Percentiles rank a stretch among this genome's conserved stretches.
Conservation (phyloP, 2,797 vertebrate genomes). For the Pelochelys cantorii region DNA sequence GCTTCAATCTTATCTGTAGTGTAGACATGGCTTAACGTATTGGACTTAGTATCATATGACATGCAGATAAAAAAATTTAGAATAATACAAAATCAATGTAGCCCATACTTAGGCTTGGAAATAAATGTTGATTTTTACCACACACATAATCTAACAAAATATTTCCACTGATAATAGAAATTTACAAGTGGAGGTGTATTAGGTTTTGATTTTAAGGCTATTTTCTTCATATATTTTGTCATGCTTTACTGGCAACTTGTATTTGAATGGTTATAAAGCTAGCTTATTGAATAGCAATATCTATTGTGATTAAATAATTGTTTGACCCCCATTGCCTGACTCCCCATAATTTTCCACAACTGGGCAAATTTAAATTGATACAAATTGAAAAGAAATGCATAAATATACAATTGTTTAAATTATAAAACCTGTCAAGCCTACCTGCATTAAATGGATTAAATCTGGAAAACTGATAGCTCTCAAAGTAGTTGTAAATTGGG, state of each 20-base stretch:
- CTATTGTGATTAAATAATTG: neutral
- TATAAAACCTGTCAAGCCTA: neutral
- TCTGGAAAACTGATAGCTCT: neutral
- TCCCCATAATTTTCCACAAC: neutral
- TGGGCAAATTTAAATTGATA: neutral
- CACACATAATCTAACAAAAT: neutral
- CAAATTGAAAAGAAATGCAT: neutral
- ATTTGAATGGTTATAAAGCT: neutral
- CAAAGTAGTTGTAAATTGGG: neutral
- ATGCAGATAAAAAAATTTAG: neutral
- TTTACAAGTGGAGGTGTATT: neutral
- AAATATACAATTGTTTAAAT: neutral
- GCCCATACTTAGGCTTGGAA: neutral
- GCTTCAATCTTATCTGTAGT: too few species aligned
- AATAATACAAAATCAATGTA: neutral
- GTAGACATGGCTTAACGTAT: too few species aligned
- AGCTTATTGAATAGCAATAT: neutral
- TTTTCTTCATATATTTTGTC: neutral
- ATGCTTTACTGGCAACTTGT: neutral
- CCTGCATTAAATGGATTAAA: neutral
- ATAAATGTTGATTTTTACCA: neutral
- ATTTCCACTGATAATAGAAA: neutral
- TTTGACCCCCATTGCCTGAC: neutral
- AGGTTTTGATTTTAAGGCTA: neutral
- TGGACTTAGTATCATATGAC: neutral